Conservation (phyloP, 2,888 invertebrate genomes). For the Drosophila fulvimacula region DNA sequence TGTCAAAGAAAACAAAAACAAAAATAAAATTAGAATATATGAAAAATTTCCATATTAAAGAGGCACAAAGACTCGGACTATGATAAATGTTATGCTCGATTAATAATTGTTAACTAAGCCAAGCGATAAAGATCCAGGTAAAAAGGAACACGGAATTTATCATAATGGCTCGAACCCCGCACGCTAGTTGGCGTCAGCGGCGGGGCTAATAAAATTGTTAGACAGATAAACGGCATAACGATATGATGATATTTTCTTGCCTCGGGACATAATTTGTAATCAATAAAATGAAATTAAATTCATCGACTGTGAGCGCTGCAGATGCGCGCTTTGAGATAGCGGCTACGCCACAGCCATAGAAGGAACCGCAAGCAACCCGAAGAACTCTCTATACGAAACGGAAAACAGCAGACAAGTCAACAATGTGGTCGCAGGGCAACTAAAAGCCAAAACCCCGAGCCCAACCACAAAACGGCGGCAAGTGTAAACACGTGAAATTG, state of each 20-base stretch:
- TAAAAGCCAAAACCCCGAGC: slow-evolving; percentile 15
- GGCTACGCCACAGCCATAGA: slow-evolving; percentile 35
- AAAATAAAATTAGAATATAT: slow-evolving; percentile 37
- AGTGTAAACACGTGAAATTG: slow-evolving; percentile 75
- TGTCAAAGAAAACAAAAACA: slow-evolving; percentile 39
- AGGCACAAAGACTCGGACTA: slow-evolving; percentile 36
- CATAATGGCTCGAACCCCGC: slow-evolving; percentile 35
- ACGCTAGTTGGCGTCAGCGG: slow-evolving; percentile 41
- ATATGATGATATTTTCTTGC: slow-evolving; percentile 51
- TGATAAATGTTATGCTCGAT: slow-evolving; percentile 80
- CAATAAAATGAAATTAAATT: slow-evolving; percentile 72
- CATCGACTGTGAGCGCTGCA: slow-evolving; percentile 45
- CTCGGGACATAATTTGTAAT: slow-evolving; percentile 77
- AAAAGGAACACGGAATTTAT: slow-evolving; percentile 39
- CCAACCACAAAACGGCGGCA: slow-evolving; percentile 71
- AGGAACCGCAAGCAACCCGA: slow-evolving; percentile 36
- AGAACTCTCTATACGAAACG: background rate
- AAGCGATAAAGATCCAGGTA: slow-evolving; percentile 63
- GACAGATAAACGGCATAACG: slow-evolving; percentile 63
- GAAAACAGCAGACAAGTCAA: background rate
- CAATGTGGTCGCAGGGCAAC: background rate
- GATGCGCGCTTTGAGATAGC: slow-evolving; percentile 75
- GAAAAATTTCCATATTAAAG: slow-evolving; percentile 64
- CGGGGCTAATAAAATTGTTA: slow-evolving; percentile 76
- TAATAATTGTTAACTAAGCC: slow-evolving; percentile 80